Percentiles rank a stretch among this genome's conserved stretches.
These are phyloP conservation scores for Apocrypta bakeri DNA, from an alignment of 1,140 invertebrate genomes.

Conservation along the genomic window DNA sequence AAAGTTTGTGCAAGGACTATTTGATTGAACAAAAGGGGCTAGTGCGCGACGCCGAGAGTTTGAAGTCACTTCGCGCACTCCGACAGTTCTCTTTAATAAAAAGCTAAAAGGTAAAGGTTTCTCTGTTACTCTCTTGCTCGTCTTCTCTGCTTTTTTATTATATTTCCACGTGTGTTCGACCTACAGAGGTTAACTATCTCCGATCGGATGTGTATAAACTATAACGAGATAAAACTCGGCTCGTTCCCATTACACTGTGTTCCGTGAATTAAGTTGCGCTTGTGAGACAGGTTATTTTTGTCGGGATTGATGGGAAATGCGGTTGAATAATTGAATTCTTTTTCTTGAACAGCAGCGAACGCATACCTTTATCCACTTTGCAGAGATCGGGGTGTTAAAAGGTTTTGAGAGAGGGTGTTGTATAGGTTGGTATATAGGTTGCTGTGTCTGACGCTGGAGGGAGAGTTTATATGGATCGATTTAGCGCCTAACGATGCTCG, in stretches of 20 bases:
- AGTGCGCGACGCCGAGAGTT: too few species aligned
- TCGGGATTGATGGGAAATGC: constrained; percentile 49
- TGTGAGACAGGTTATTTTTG: constrained; percentile 33
- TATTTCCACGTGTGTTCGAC: not conserved
- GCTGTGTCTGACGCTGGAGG: not conserved
- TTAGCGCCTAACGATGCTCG: constrained; percentile 12
- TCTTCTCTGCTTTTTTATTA: too few species aligned
- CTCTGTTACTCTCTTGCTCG: too few species aligned
- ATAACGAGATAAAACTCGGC: too few species aligned
- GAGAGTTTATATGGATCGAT: constrained; percentile 6
- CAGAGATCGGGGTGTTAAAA: constrained; percentile 32
- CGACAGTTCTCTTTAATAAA: too few species aligned
- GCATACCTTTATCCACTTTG: constrained; percentile 25
- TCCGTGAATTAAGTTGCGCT: constrained; percentile 41
- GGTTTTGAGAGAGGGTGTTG: not conserved
- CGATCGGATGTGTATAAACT: not conserved
- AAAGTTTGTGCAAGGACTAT: not conserved
- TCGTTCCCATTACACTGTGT: constrained; percentile 43
- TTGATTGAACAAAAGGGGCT: not conserved
- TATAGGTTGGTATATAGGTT: not conserved
- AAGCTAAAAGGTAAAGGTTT: not conserved
- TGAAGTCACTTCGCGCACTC: too few species aligned
- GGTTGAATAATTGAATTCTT: constrained; percentile 52
- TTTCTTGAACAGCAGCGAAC: not conserved
- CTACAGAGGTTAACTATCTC: not conserved